A percentile compares a stretch with the other conserved stretches of the same genome.
Evolutionary conservation across 2,888 invertebrate species (phyloP).

Genomic region (Ferdinandea cuprea): DNA sequence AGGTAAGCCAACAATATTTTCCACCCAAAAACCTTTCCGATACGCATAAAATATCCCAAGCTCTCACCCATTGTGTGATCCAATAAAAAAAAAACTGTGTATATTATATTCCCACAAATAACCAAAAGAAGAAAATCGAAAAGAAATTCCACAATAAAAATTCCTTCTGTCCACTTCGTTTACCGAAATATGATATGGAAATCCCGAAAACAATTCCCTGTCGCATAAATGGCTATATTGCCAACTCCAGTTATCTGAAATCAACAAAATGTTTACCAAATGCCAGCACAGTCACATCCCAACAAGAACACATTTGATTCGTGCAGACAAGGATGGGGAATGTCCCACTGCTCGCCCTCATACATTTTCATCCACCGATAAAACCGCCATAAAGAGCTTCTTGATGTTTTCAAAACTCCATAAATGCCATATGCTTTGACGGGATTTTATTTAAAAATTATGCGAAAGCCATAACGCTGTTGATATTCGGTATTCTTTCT

Average conservation of each 20-base stretch:
- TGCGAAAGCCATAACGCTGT: slow-evolving; percentile 63
- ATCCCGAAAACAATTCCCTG: slow-evolving; percentile 48
- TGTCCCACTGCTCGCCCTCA: slow-evolving; percentile 31
- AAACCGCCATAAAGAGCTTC: slow-evolving; percentile 70
- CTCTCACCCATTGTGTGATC: slow-evolving; percentile 3
- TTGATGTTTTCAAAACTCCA: slow-evolving; percentile 74
- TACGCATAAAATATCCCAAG: slow-evolving; percentile 5
- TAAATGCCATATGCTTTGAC: slow-evolving; percentile 70
- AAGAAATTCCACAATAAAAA: slow-evolving; percentile 58
- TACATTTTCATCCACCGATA: slow-evolving; percentile 63
- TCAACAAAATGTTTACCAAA: slow-evolving; percentile 40
- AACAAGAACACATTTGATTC: background rate
- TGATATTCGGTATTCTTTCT: slow-evolving; percentile 58
- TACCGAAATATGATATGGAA: slow-evolving; percentile 59
- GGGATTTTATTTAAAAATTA: slow-evolving; percentile 74
- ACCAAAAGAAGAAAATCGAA: slow-evolving; percentile 35
- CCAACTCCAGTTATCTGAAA: slow-evolving; percentile 33
- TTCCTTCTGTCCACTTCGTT: slow-evolving; percentile 55
- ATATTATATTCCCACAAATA: slow-evolving; percentile 40
- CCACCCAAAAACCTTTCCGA: background rate
- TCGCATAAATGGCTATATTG: slow-evolving; percentile 44
- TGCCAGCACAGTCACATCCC: slow-evolving; percentile 9
- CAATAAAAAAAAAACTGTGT: slow-evolving; percentile 29
- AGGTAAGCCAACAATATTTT: background rate
- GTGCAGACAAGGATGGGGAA: too few species aligned